These are phyloP conservation scores for Corythornis madagascariensis DNA, from an alignment of 2,113 vertebrate genomes.

Conservation along the genomic window DNA sequence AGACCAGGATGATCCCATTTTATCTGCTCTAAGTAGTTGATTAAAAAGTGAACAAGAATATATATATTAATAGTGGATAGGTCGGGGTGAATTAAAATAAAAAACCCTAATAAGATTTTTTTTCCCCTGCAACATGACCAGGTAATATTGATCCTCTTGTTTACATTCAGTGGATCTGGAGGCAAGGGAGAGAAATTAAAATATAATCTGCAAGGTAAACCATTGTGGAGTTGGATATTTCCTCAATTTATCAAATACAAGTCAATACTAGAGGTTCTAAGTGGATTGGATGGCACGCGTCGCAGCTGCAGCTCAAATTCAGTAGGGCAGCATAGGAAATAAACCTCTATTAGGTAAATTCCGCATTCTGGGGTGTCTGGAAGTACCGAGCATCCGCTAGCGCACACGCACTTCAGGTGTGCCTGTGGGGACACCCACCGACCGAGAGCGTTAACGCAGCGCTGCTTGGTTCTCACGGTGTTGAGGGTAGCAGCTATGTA, in stretches of 20 bases:
- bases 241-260: background rate
- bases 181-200: background rate
- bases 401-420: background rate
- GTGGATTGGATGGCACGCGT: too few relatives aligned
- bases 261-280: background rate
- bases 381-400: fast-evolving
- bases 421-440: background rate
- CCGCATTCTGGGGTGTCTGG: background rate
- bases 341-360: background rate
- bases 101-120: background rate
- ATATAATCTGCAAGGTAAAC: background rate
- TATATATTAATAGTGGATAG: background rate
- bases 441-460: background rate
- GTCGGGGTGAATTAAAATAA: background rate
- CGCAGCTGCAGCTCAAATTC: background rate
- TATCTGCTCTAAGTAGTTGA: background rate
- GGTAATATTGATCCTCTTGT: background rate
- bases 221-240: background rate
- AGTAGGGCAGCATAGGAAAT: background rate
- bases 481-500: too few relatives aligned
- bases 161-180: background rate
- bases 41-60: background rate
- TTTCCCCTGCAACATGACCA: background rate
- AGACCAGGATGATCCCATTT: background rate
- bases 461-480: fast-evolving